Conservation (phyloP, 2,888 invertebrate species). For the Mantis religiosa region DNA sequence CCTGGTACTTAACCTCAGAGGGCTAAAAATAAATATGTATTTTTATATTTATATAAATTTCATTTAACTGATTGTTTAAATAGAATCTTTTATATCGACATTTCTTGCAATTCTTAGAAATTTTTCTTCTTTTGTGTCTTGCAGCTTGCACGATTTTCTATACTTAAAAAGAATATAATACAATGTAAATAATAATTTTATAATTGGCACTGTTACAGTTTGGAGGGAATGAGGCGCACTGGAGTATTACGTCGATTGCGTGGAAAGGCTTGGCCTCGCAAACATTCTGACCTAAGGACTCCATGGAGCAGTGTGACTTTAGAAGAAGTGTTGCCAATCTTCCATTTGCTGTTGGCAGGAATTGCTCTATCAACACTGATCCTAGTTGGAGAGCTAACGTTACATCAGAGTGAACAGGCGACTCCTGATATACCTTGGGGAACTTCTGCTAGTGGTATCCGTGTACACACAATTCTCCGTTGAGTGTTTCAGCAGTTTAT, state of each 20-base stretch:
- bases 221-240: background rate
- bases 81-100: too few relatives aligned
- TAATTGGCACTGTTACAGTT: background rate
- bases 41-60: too few relatives aligned
- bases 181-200: too few relatives aligned
- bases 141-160: too few relatives aligned
- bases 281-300: background rate
- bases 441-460: background rate
- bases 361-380: background rate
- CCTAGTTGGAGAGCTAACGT: background rate
- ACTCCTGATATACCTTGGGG: background rate
- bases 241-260: constrained; percentile 3
- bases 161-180: too few relatives aligned
- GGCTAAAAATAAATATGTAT: too few relatives aligned
- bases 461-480: background rate
- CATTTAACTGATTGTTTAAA: too few relatives aligned
- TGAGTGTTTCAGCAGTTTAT: background rate
- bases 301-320: background rate
- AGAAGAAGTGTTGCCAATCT: background rate
- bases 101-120: too few relatives aligned
- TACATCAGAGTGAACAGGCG: background rate
- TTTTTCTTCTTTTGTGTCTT: too few relatives aligned
- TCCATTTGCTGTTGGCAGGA: background rate
- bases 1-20: too few relatives aligned
- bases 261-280: background rate